These are phyloP conservation scores for Metallyticus violacea DNA, from an alignment of 2,888 invertebrate genomes.

Conservation along the genomic window DNA sequence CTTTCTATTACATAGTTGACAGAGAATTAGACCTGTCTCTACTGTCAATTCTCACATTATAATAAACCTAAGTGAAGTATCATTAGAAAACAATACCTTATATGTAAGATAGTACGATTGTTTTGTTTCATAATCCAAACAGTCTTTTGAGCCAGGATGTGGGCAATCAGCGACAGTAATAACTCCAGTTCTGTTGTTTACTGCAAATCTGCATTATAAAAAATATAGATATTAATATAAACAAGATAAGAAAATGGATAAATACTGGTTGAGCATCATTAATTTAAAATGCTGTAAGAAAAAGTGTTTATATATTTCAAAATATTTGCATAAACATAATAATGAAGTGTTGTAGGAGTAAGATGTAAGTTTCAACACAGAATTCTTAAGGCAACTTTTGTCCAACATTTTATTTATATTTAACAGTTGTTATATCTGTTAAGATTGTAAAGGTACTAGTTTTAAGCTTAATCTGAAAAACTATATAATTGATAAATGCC, in stretches of 20 bases:
- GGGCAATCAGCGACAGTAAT: slow-evolving; percentile 77
- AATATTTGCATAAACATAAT: neutral
- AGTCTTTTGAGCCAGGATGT: slow-evolving; percentile 63
- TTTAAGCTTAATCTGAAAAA: too few relatives aligned
- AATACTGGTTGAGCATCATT: too few relatives aligned
- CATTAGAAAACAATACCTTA: too few relatives aligned
- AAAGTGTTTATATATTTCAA: neutral
- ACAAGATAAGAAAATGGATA: too few relatives aligned
- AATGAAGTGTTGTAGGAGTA: neutral
- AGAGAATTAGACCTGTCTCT: slow-evolving; percentile 3
- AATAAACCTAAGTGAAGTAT: too few relatives aligned
- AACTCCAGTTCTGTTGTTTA: slow-evolving; percentile 75
- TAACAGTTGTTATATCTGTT: too few relatives aligned
- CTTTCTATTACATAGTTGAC: neutral
- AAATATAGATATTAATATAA: neutral
- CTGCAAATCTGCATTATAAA: slow-evolving; percentile 55
- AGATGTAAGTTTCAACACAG: too few relatives aligned
- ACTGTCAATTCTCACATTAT: too few relatives aligned
- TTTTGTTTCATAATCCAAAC: slow-evolving; percentile 81
- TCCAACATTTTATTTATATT: too few relatives aligned
- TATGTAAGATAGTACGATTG: slow-evolving; percentile 79
- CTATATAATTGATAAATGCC: too few relatives aligned
- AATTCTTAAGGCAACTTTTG: too few relatives aligned
- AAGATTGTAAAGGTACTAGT: too few relatives aligned
- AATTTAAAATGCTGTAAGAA: neutral